Conservation (phyloP, 2,888 invertebrate species). For the Epirrhoe tristata region DNA sequence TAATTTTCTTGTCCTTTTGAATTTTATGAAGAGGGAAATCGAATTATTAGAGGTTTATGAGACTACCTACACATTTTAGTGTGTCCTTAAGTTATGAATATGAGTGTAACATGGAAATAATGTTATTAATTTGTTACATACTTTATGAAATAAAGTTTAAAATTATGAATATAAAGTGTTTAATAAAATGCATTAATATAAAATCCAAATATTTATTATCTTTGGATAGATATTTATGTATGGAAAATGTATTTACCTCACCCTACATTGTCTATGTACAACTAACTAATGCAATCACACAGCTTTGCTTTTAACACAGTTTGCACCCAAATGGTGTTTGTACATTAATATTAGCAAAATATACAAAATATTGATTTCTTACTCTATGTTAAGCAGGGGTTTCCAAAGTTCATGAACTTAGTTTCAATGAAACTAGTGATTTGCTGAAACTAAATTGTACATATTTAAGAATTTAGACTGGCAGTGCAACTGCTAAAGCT, state of each 20-base stretch:
- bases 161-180: neutral
- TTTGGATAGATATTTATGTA: conserved; percentile 61
- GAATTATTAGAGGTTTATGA: neutral
- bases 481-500: conserved; percentile 18
- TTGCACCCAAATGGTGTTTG: conserved; percentile 43
- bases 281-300: conserved; percentile 50
- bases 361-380: conserved; percentile 38
- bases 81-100: neutral
- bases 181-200: conserved; percentile 42
- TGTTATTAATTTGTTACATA: neutral
- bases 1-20: too few species aligned
- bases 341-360: conserved; percentile 48
- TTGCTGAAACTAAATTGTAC: conserved; percentile 1
- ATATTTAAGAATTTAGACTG: conserved; percentile 11
- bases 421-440: neutral
- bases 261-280: conserved; percentile 55
- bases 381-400: conserved; percentile 23
- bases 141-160: neutral
- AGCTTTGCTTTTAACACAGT: conserved; percentile 52
- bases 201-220: conserved; percentile 65
- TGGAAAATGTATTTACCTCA: conserved; percentile 55
- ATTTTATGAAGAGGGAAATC: neutral
- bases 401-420: neutral
- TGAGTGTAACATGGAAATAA: neutral
- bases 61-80: neutral